Conservation (phyloP, 2,797 vertebrate genomes). For the Argentina silus region DNA sequence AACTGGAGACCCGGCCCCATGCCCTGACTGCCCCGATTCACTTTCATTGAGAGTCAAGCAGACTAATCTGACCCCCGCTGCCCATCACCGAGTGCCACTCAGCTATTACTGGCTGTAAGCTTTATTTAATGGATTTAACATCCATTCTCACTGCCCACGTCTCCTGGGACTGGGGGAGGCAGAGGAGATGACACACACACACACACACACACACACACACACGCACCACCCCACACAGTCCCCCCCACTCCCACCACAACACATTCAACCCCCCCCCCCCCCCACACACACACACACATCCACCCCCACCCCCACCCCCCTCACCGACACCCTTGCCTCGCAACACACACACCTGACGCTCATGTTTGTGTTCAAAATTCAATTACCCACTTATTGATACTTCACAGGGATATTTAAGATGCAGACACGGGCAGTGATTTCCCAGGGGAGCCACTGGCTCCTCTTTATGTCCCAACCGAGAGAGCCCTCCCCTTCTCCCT, state of each 20-base stretch:
- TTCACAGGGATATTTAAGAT: constrained; percentile 99
- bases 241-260: constrained; percentile 71
- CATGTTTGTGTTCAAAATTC: constrained; percentile 99
- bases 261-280: constrained; percentile 29
- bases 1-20: constrained; percentile 67
- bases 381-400: constrained; percentile 99
- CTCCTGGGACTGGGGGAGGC: constrained; percentile 77
- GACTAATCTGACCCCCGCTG: constrained; percentile 80
- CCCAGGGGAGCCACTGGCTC: constrained; percentile 94
- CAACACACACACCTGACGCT: constrained; percentile 92
- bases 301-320: constrained; percentile 36
- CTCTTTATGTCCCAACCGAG: constrained; percentile 97
- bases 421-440: constrained; percentile 99
- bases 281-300: constrained; percentile 46
- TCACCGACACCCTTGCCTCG: constrained; percentile 55
- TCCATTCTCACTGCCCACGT: constrained; percentile 92
- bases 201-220: constrained; percentile 19
- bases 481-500: constrained; percentile 66
- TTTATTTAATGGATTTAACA: constrained; percentile 99
- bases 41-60: constrained; percentile 83
- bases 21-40: constrained; percentile 72
- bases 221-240: constrained; percentile 61
- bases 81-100: constrained; percentile 73
- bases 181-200: constrained; percentile 75
- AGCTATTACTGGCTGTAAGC: constrained; percentile 90